Base-by-base conservation (phyloP, 2,113 vertebrate species). In the Pollimyrus isidori region DNA sequence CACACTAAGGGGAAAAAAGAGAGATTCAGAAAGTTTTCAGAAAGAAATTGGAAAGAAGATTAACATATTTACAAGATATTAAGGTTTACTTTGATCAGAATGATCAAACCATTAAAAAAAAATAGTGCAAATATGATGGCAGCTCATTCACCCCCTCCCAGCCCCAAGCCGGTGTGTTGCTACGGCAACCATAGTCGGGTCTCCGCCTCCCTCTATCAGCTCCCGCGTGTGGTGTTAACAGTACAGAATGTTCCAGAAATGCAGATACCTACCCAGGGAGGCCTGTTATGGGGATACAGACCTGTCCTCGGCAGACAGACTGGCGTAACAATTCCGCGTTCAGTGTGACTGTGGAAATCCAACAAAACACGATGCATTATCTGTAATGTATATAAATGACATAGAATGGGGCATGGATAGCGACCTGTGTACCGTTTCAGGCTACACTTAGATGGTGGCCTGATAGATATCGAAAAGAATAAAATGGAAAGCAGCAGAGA, bases 201-300 rank as follows among this genome's bases (percentile, higher is more conserved):
- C 49, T 82, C 42, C n/a, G 62, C 42, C 65, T 88, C 21, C 45
- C 87, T 69, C 58, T 73, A 58, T 88, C 87, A 88, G 53, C 87
- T 48, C 30, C 86, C 21, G n/a, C 15, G 9, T 69, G 21, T 46
- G 39, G 13, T 46, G 42, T 62, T 58, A 52, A 39, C 46, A 89
- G 65, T 35, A 53, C 30, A 46, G 69, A 39, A 53, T 39, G 69
- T 82, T 80, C 48, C 26, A 52, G 69, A 52, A 42, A 39, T 35
- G 86, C 86, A 42, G 30, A 87, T 26, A 35, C 86, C 86, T 56
- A 35, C 35, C 35, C 21, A 26, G 19, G 23, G 85, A 52, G 15
- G 49, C 46, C 42, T 53, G 46, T 35, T 10, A n/a, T 42, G 83
- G 19, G 76, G 76, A 42, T 45, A 21, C 17, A 82, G 30, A 42